These are phyloP conservation scores for Cryptoleucopteryx plumbea DNA, from an alignment of 2,113 vertebrate genomes.

Conservation along the genomic window DNA sequence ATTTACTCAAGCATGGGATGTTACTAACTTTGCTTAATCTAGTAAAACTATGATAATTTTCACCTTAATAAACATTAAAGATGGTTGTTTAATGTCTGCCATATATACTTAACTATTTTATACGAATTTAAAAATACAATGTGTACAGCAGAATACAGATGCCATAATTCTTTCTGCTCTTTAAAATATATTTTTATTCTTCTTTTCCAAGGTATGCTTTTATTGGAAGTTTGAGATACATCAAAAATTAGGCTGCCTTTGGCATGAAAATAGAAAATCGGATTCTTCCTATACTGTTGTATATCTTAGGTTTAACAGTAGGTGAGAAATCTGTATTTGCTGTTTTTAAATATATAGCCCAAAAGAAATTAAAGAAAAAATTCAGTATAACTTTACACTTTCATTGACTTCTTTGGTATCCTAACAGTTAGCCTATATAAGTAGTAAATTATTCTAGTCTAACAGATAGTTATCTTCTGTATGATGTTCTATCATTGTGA, in stretches of 20 bases:
- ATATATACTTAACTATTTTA: not conserved
- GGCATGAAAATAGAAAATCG: fast-evolving
- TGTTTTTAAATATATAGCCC: not conserved
- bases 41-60: not conserved
- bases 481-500: not conserved
- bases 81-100: not conserved
- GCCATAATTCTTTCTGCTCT: not conserved
- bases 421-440: not conserved
- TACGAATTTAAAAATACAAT: not conserved
- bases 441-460: not conserved
- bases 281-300: not conserved
- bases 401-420: not conserved
- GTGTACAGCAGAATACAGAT: not conserved
- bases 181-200: not conserved
- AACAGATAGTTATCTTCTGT: not conserved
- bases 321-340: not conserved
- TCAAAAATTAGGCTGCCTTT: not conserved
- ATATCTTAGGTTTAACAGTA: not conserved
- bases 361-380: not conserved
- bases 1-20: not conserved
- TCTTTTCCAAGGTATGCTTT: not conserved
- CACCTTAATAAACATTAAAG: not conserved
- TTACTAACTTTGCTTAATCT: not conserved
- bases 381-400: not conserved
- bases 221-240: not conserved